These are phyloP conservation scores for Lota lota DNA, from an alignment of 2,113 vertebrate species.

Conservation along the genomic window DNA sequence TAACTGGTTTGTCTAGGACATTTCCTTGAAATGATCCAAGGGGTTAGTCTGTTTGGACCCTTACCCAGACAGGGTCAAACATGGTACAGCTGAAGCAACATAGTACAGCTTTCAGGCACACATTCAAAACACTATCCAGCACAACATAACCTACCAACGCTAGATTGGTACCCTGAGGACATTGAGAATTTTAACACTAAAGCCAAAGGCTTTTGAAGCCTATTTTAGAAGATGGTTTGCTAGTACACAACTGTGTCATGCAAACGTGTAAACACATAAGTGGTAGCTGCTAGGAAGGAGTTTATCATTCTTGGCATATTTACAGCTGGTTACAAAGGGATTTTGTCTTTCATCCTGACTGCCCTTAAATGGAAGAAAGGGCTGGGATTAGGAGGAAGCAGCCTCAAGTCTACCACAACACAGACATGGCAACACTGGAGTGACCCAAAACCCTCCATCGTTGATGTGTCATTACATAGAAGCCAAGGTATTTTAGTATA, in stretches of 20 bases:
- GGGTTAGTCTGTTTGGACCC: too few species aligned
- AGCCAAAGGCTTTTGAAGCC: background rate
- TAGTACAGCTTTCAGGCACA: slow-evolving; percentile 39
- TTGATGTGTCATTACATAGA: background rate
- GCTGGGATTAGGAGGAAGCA: slow-evolving; percentile 26
- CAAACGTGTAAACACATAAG: too few species aligned
- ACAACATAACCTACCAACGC: slow-evolving; percentile 2
- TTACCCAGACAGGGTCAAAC: too few species aligned
- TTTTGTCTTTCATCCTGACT: slow-evolving; percentile 41
- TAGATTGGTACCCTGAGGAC: slow-evolving; percentile 15
- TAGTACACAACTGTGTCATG: too few species aligned
- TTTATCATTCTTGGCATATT: slow-evolving; percentile 35
- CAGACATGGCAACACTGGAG: slow-evolving; percentile 24
- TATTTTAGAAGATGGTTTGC: background rate
- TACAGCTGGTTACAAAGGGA: slow-evolving; percentile 42
- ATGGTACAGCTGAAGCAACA: too few species aligned
- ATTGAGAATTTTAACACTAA: background rate
- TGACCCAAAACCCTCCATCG: slow-evolving; percentile 33
- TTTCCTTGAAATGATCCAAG: too few species aligned
- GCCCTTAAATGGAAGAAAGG: slow-evolving; percentile 57
- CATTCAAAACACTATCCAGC: slow-evolving; percentile 45
- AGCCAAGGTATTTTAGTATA: too few species aligned
- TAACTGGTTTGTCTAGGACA: too few species aligned
- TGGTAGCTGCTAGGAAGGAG: too few species aligned
- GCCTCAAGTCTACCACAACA: slow-evolving; percentile 30